These are phyloP conservation scores for Adelges cooleyi DNA, from an alignment of 1,140 invertebrate genomes.

Conservation along the genomic window DNA sequence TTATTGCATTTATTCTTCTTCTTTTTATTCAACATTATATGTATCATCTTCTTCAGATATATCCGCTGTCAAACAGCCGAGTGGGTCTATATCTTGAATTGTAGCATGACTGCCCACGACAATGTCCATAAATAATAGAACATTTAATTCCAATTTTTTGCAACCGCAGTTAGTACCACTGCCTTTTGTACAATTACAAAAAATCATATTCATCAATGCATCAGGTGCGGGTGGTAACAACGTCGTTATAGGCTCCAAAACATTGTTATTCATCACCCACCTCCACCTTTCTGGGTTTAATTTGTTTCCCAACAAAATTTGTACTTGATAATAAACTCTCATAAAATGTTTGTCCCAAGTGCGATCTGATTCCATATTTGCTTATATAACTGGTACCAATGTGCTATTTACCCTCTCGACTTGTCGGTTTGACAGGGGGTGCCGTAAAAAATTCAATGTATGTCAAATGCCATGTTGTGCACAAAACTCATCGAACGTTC, in stretches of 20 bases:
- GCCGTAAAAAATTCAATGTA: too few species aligned
- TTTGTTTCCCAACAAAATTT: not conserved
- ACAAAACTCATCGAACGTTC: too few species aligned
- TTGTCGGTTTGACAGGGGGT: too few species aligned
- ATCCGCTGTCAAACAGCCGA: not conserved
- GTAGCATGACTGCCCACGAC: not conserved
- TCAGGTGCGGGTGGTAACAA: not conserved
- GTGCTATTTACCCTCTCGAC: too few species aligned
- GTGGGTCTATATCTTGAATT: not conserved
- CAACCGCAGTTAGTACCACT: not conserved
- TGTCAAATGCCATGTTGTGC: too few species aligned
- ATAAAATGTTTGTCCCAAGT: too few species aligned
- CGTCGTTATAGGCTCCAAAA: not conserved
- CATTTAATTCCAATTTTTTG: not conserved
- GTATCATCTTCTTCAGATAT: not conserved
- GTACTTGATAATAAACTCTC: not conserved
- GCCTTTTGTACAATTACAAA: slow-evolving; percentile 4
- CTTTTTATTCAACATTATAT: not conserved
- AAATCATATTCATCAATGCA: not conserved
- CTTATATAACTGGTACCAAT: too few species aligned
- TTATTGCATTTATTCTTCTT: not conserved
- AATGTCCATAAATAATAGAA: slow-evolving; percentile 5
- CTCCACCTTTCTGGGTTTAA: not conserved
- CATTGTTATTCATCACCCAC: not conserved
- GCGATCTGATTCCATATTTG: too few species aligned